These are phyloP conservation scores for Vireo altiloquus DNA, from an alignment of 2,113 vertebrate species.

Conservation along the genomic window DNA sequence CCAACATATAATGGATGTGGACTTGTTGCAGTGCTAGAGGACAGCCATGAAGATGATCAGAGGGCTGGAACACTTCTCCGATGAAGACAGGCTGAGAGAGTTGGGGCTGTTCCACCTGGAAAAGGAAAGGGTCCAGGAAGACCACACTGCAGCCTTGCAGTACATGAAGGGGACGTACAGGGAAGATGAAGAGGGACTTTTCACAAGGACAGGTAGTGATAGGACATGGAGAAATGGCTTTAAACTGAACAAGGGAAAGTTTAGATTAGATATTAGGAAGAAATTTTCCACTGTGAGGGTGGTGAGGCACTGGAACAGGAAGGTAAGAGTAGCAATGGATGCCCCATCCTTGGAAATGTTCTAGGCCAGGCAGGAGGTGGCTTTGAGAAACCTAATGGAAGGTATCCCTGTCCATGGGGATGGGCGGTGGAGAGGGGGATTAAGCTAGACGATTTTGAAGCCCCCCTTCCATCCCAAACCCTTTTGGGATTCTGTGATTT, in stretches of 20 bases:
- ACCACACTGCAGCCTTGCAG: not conserved
- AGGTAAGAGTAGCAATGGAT: not conserved
- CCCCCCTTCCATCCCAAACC: not conserved
- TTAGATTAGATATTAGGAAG: not conserved
- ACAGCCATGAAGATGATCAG: not conserved
- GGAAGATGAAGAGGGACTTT: not conserved
- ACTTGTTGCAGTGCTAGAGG: not conserved
- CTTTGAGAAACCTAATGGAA: not conserved
- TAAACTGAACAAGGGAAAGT: not conserved
- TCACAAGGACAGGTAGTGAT: not conserved
- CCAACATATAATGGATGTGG: not conserved
- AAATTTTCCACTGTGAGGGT: not conserved
- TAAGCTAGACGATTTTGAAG: not conserved
- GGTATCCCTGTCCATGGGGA: not conserved
- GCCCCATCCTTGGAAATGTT: not conserved
- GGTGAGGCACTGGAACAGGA: not conserved
- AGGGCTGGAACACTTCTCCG: not conserved
- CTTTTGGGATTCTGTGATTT: not conserved
- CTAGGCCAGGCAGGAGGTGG: not conserved
- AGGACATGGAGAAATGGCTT: not conserved
- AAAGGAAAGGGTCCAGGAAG: not conserved
- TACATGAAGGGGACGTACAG: rapidly evolving
- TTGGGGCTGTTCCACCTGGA: not conserved
- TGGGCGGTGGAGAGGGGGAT: not conserved
- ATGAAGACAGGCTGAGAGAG: not conserved